Evolutionary conservation across 2,797 vertebrate genomes (phyloP), one percentile per base, ranked within the genome.

Genomic region (Tadarida brasiliensis): DNA sequence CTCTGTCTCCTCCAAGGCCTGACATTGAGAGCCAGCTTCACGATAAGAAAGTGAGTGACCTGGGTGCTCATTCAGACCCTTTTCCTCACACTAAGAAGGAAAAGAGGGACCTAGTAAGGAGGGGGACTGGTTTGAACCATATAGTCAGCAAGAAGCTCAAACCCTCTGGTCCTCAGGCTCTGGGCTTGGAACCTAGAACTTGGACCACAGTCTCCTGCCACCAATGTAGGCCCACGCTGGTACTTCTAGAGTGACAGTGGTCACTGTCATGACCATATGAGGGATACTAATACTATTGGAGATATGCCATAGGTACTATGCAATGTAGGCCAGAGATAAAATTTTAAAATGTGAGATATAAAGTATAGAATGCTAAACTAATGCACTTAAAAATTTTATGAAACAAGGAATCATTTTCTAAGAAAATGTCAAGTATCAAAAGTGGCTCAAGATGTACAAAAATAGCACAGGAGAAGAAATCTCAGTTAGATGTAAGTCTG

Each of bases 21-120:
- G 59, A 61, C 28, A 56, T n/a, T 57, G 81, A 84, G 44, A 92
- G 35, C 71, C 28, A 88, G 65, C 30, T 73, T 51, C 26, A 16
- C 85, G 59, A 91, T 91, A 94, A 83, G 85, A 83, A 68, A 90
- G n/a, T 10, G 19, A 59, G 24, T 24, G 26, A 76, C 20, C 81
- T 47, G 24, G 33, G 57, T 54, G 14, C 33, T 68, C 65, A 30
- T 39, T 95, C 59, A 76, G 49, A 71, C 49, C 24, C 80, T 68
- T 26, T 82, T 49, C 57, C 44, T 91, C 80, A 65, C 63, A 16
- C 28, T 20, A n/a, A 83, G 35, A 49, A 89, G 73, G 33, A 67
- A 78, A 68, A 35, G 61, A 49, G 65, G 22, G 14, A 33, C 8
- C 26, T 9, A 44, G 22, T 4, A 51, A 22, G 77, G 57, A 35